These are phyloP conservation scores for Metridium senile DNA, from an alignment of 92 coral and sea anemone genomes.

Conservation along the genomic window DNA sequence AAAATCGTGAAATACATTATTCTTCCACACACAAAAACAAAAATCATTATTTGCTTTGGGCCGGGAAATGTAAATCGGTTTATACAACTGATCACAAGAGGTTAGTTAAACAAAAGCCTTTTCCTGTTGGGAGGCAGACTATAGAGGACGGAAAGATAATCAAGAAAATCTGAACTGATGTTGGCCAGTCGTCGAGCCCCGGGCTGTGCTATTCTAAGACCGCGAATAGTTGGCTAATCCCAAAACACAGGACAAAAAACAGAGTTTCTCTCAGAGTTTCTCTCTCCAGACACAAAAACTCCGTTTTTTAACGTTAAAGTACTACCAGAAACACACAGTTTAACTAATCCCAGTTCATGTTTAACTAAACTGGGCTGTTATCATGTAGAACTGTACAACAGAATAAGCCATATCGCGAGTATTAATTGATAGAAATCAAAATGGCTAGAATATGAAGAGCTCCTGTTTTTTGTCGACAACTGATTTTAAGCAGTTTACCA, in stretches of 20 bases:
- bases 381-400: not conserved
- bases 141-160: not conserved
- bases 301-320: not conserved
- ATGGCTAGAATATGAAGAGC: slow-evolving; percentile 11
- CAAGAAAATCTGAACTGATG: not conserved
- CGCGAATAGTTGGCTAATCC: slow-evolving; percentile 10
- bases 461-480: slow-evolving; percentile 20
- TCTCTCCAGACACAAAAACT: too few relatives aligned
- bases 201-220: not conserved
- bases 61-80: too few relatives aligned
- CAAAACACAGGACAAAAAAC: not conserved
- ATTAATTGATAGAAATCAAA: slow-evolving; percentile 9
- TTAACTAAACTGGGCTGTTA: not conserved
- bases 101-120: too few relatives aligned
- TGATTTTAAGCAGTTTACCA: slow-evolving; percentile 29
- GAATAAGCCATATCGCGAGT: not conserved
- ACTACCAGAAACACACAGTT: not conserved
- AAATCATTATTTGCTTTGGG: too few relatives aligned
- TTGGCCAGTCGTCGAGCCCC: not conserved
- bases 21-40: too few relatives aligned
- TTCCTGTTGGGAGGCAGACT: slow-evolving; percentile 1
- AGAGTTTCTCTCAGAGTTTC: not conserved
- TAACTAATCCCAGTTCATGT: not conserved
- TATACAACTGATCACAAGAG: too few relatives aligned
- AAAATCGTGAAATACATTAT: too few relatives aligned